Conservation (phyloP, 2,888 invertebrate genomes). For the Nipponacmea schrenckii region DNA sequence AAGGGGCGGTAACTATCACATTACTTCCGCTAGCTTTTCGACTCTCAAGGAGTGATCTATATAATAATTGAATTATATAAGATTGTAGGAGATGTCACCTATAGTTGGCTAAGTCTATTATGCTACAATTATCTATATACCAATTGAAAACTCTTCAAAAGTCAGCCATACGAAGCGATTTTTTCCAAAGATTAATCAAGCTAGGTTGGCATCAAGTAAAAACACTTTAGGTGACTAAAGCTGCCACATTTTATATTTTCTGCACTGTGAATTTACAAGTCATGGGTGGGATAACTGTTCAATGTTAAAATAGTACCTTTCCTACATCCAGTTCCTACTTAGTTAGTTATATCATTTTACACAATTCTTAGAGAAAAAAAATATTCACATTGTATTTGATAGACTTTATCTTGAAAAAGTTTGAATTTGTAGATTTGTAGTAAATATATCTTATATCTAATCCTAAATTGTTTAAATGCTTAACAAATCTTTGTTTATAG, state of each 20-base stretch:
- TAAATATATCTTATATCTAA: too few relatives aligned
- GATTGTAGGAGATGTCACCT: background rate
- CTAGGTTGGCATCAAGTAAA: background rate
- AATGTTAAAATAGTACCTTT: too few relatives aligned
- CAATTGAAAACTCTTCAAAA: background rate
- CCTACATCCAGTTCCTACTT: too few relatives aligned
- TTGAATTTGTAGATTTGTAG: too few relatives aligned
- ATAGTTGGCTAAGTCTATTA: background rate
- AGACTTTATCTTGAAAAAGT: too few relatives aligned
- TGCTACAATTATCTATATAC: background rate
- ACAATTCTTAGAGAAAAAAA: too few relatives aligned
- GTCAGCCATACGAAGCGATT: background rate
- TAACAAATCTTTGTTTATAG: too few relatives aligned
- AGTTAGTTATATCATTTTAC: too few relatives aligned
- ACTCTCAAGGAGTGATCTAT: background rate
- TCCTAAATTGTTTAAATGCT: too few relatives aligned
- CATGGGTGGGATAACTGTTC: background rate
- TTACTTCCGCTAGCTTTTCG: constrained; percentile 3
- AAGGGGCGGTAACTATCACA: constrained; percentile 5
- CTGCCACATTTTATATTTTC: constrained; percentile 2
- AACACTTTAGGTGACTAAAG: background rate
- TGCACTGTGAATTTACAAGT: background rate
- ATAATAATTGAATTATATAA: background rate
- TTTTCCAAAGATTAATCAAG: constrained; percentile 3
- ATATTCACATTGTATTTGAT: too few relatives aligned